Evolutionary conservation across 2,888 invertebrate genomes (phyloP).

Genomic region (Coleophora flavipennella): DNA sequence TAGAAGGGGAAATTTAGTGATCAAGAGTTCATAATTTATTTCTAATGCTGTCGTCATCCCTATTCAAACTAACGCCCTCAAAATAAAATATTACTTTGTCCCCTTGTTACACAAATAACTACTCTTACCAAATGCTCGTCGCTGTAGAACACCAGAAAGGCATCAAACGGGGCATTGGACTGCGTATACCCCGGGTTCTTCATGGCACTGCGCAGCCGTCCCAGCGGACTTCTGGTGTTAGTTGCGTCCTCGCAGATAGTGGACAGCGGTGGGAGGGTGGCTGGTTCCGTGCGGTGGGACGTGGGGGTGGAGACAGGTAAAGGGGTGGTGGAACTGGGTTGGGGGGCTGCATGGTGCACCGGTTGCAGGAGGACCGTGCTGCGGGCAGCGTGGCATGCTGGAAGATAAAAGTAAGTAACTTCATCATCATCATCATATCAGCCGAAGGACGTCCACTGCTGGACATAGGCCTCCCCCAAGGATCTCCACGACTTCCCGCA

Average conservation of each 20-base stretch:
- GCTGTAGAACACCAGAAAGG: conserved; percentile 82
- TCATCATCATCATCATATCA: not conserved
- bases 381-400: conserved; percentile 39
- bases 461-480: too few relatives aligned
- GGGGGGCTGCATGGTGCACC: conserved; percentile 21
- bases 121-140: conserved; percentile 84
- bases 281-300: conserved; percentile 32
- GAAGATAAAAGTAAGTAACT: conserved; percentile 7
- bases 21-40: too few relatives aligned
- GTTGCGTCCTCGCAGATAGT: conserved; percentile 40
- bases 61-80: too few relatives aligned
- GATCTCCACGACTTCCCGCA: too few relatives aligned
- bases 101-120: too few relatives aligned
- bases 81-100: too few relatives aligned
- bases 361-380: conserved; percentile 21
- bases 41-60: too few relatives aligned
- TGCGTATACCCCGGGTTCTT: conserved; percentile 43
- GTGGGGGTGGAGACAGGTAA: conserved; percentile 21
- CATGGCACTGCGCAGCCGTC: conserved; percentile 67
- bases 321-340: conserved; percentile 18
- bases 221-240: conserved; percentile 34
- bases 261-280: conserved; percentile 23
- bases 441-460: too few relatives aligned
- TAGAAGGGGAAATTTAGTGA: too few relatives aligned
- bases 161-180: conserved; percentile 69